Evolutionary conservation across 64 coral and sea anemone species (phyloP).

Genomic region (Pocillopora damicornis): DNA sequence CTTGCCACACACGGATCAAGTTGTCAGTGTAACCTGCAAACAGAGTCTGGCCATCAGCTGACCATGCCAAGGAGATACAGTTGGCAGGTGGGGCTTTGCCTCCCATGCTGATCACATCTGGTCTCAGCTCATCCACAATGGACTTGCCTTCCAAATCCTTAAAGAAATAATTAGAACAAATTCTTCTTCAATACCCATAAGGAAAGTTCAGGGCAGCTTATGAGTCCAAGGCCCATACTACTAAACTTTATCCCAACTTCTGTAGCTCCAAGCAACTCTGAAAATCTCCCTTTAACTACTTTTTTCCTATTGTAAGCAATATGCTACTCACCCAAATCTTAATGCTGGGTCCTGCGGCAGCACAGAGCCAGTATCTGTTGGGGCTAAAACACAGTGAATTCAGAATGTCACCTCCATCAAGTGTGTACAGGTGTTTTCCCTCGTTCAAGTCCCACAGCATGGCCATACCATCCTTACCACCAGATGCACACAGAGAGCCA

Average conservation of each 20-base stretch:
- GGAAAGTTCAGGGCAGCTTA: too few relatives aligned
- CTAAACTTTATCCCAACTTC: too few relatives aligned
- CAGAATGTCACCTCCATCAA: slow-evolving; percentile 85
- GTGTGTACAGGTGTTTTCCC: slow-evolving; percentile 95
- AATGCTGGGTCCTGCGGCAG: slow-evolving; percentile 83
- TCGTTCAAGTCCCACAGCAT: slow-evolving; percentile 99
- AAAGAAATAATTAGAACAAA: not conserved
- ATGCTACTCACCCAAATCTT: slow-evolving; percentile 94
- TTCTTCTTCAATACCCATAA: too few relatives aligned
- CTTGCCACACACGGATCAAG: slow-evolving; percentile 97
- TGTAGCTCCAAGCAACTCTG: too few relatives aligned
- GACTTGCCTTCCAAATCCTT: slow-evolving; percentile 94
- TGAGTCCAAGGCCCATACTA: too few relatives aligned
- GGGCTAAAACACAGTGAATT: slow-evolving; percentile 97
- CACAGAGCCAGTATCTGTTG: slow-evolving; percentile 98
- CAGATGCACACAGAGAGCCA: slow-evolving; percentile 95
- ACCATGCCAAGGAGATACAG: slow-evolving; percentile 96
- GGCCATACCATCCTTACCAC: slow-evolving; percentile 94
- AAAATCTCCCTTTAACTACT: too few relatives aligned
- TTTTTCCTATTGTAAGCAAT: too few relatives aligned
- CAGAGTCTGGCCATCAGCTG: slow-evolving; percentile 89
- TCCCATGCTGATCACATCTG: slow-evolving; percentile 86
- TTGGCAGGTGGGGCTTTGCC: slow-evolving; percentile 70
- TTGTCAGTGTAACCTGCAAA: slow-evolving; percentile 99
- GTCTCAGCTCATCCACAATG: slow-evolving; percentile 82